Conservation (phyloP, 2,888 invertebrate species). For the Drosophila infuscata region DNA sequence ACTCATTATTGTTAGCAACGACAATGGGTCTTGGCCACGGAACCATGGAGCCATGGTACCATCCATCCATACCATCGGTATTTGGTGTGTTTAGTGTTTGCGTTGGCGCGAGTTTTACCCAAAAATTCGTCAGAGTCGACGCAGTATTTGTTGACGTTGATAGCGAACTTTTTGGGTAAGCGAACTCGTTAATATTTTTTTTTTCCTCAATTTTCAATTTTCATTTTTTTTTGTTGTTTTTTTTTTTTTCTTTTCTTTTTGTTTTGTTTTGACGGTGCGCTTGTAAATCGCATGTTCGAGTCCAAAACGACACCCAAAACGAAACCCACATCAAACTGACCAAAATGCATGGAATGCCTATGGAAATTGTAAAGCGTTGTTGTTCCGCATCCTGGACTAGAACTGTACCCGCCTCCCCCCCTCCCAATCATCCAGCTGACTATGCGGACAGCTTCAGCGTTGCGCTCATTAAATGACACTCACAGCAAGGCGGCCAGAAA, state of each 20-base stretch:
- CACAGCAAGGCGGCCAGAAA: slow-evolving; percentile 65
- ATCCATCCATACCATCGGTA: slow-evolving; percentile 6
- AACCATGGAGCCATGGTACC: slow-evolving; percentile 5
- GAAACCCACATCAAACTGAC: slow-evolving; percentile 79
- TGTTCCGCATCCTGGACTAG: slow-evolving; percentile 33
- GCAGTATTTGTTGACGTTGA: slow-evolving; percentile 66
- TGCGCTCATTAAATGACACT: slow-evolving; percentile 82
- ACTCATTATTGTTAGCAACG: slow-evolving; percentile 82
- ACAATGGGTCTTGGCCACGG: slow-evolving; percentile 49
- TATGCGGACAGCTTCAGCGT: slow-evolving; percentile 25
- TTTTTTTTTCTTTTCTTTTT: not conserved
- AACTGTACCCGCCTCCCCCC: not conserved
- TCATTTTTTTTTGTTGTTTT: not conserved
- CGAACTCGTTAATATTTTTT: slow-evolving; percentile 4
- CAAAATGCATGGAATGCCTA: slow-evolving; percentile 78
- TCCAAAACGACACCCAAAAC: slow-evolving; percentile 54
- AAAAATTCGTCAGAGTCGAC: slow-evolving; percentile 51
- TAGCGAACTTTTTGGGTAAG: slow-evolving; percentile 39
- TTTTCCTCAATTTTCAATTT: slow-evolving; percentile 4
- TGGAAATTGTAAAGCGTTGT: slow-evolving; percentile 74
- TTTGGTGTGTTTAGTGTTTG: slow-evolving; percentile 49
- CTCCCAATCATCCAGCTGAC: not conserved
- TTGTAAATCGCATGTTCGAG: slow-evolving; percentile 54
- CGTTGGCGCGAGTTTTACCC: slow-evolving; percentile 59
- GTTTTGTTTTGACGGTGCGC: slow-evolving; percentile 20